Percentiles rank a stretch among this genome's conserved stretches.
phyloP scores from a whole-genome alignment of 2,888 invertebrate species.

The Elmis aenea region DNA sequence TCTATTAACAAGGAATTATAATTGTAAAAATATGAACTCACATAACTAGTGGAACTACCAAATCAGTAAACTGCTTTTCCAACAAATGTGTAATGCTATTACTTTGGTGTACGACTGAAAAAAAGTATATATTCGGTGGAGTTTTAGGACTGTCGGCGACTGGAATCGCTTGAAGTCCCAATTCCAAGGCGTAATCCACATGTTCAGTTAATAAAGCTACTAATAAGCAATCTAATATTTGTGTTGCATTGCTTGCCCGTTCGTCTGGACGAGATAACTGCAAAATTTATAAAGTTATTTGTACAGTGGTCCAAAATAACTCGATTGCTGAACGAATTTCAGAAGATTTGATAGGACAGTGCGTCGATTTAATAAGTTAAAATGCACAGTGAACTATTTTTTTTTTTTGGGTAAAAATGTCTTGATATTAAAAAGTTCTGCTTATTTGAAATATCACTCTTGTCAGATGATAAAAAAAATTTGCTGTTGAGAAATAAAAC shows the following conservation, averaged over 20 bases:
- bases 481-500: too few species aligned
- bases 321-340: too few species aligned
- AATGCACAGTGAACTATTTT: too few species aligned
- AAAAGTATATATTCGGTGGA: slow-evolving; percentile 85
- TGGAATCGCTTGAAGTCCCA: slow-evolving; percentile 85
- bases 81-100: slow-evolving; percentile 90
- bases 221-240: slow-evolving; percentile 78
- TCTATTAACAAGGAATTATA: slow-evolving; percentile 7
- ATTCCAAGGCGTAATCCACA: slow-evolving; percentile 92
- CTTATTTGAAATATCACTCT: too few species aligned
- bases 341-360: too few species aligned
- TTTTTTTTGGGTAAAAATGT: too few species aligned
- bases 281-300: slow-evolving; percentile 24
- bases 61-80: slow-evolving; percentile 89
- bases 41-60: slow-evolving; percentile 82
- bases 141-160: slow-evolving; percentile 78
- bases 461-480: too few species aligned
- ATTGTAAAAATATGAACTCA: slow-evolving; percentile 48
- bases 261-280: slow-evolving; percentile 77
- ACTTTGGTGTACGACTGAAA: slow-evolving; percentile 86
- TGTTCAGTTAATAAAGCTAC: slow-evolving; percentile 86
- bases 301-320: neutral
- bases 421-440: too few species aligned
- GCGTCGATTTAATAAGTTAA: too few species aligned
- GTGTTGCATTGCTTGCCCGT: slow-evolving; percentile 68